Evolutionary conservation across 2,888 invertebrate species (phyloP), one percentile per base, ranked within the genome.

Genomic region (Caenorhabditis drosophilae): DNA sequence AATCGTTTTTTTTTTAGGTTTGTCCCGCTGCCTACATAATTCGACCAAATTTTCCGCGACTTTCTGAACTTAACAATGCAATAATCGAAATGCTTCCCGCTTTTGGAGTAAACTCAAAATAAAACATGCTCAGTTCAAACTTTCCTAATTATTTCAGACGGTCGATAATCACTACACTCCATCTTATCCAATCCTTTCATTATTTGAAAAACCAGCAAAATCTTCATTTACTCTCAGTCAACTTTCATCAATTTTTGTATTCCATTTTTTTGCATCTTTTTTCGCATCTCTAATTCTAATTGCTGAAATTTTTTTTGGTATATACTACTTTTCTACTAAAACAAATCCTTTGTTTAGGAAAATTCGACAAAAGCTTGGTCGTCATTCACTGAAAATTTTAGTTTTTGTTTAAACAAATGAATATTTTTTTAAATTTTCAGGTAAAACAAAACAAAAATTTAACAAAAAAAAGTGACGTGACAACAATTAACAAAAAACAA

Each of bases 131-230:
- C 9, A 38, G n/a, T n/a, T 18, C 40, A 23, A 42, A 42, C 4
- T 40, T 38, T 38, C n/a, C 38, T 4, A 38, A 40, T n/a, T 16
- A 7, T 53, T 53, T 25, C 49, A 67, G 67, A 57, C 56, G 9
- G 61, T 67, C 20, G 67, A 67, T 31, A 67, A 67, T 35, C 60
- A 61, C 35, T 67, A 67, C 42, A 60, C 67, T 27, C 60, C 67
- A 2, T 26, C 67, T 1, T 67, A 67, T 35, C 67, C 67, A 18
- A 54, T 41, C 4, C 34, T 67, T 1, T 54, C 67, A 3, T 36
- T 67, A 0, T 46, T 50, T 38, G 53, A 53, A 26, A 57, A 50
- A 31, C 67, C 60, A 4, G 34, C 60, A 12, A 67, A 49, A 42
- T 60, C 67, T 2, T 51, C 60, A 16, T 57, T 67, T 25, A 60